Evolutionary conservation across 1,140 invertebrate genomes (phyloP).

Genomic region (Drosophila ercepeae): DNA sequence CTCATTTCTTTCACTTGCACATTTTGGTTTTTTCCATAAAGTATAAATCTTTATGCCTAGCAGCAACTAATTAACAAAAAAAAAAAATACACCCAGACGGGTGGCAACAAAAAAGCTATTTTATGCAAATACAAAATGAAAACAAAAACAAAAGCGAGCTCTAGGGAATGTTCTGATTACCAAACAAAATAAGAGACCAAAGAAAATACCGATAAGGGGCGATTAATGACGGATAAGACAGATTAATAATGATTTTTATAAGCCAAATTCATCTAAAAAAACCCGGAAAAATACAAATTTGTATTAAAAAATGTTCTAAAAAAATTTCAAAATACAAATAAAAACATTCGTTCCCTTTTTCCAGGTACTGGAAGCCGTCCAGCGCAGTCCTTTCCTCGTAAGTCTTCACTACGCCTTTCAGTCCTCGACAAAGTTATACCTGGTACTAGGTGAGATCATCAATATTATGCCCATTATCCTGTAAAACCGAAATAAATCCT

Average conservation of each 20-base stretch:
- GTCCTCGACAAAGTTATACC: constrained; percentile 94
- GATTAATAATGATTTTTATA: no score
- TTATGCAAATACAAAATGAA: not conserved
- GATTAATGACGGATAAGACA: no score
- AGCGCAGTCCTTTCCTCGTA: constrained; percentile 95
- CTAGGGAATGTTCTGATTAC: constrained; percentile 10
- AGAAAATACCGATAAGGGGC: constrained; percentile 1
- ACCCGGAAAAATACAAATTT: not conserved
- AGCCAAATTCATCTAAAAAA: not conserved
- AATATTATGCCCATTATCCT: not conserved
- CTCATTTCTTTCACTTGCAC: constrained; percentile 4
- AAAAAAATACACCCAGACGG: not conserved
- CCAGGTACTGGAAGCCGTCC: constrained; percentile 93
- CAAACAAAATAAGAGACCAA: not conserved
- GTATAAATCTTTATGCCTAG: constrained; percentile 4
- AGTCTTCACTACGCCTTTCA: constrained; percentile 98
- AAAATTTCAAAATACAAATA: no score
- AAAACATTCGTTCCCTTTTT: constrained; percentile 33
- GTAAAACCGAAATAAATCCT: not conserved
- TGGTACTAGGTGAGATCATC: constrained; percentile 95
- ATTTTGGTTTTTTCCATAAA: constrained; percentile 16
- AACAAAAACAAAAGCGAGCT: constrained; percentile 7
- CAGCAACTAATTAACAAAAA: constrained; percentile 18
- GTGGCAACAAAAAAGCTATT: no score
- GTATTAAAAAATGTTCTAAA: no score